phyloP scores from a whole-genome alignment of 2,113 vertebrate species.

The Mohoua ochrocephala region DNA sequence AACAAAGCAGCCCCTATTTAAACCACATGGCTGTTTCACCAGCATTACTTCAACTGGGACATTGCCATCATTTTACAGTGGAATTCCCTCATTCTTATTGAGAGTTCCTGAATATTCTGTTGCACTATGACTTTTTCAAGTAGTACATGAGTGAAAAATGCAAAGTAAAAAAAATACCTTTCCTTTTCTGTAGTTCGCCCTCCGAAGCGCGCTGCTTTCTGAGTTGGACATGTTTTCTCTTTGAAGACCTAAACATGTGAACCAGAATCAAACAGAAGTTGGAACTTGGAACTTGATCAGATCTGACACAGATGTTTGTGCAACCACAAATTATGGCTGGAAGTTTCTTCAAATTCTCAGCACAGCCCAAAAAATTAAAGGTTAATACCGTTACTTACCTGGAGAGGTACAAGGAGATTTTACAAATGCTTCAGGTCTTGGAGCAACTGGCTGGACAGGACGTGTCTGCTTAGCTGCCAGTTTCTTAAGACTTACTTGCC shows the following conservation, averaged over 20 bases:
- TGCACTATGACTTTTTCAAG: background rate
- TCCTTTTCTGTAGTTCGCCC: constrained; percentile 77
- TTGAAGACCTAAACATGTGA: constrained; percentile 60
- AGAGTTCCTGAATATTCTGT: background rate
- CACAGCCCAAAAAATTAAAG: background rate
- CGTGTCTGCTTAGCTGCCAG: constrained; percentile 93
- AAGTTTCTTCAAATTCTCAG: background rate
- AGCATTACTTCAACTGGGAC: background rate
- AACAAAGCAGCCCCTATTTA: constrained; percentile 18
- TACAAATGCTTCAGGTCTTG: constrained; percentile 88
- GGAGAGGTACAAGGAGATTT: constrained; percentile 86
- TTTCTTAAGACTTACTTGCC: constrained; percentile 92
- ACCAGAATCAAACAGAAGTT: background rate
- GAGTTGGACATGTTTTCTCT: constrained; percentile 64
- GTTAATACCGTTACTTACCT: constrained; percentile 57
- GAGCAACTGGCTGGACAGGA: constrained; percentile 96
- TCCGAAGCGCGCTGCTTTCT: constrained; percentile 60
- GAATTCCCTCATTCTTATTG: background rate
- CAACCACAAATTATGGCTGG: background rate
- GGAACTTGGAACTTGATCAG: background rate
- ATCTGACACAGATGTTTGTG: background rate
- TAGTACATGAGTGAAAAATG: accelerated
- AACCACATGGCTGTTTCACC: background rate
- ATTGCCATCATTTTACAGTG: background rate
- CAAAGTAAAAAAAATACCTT: constrained; percentile 57